Percentiles rank a stretch among this genome's conserved stretches.
Evolutionary conservation across 1,140 invertebrate genomes (phyloP).

Genomic region (Lanistes nyassanus): DNA sequence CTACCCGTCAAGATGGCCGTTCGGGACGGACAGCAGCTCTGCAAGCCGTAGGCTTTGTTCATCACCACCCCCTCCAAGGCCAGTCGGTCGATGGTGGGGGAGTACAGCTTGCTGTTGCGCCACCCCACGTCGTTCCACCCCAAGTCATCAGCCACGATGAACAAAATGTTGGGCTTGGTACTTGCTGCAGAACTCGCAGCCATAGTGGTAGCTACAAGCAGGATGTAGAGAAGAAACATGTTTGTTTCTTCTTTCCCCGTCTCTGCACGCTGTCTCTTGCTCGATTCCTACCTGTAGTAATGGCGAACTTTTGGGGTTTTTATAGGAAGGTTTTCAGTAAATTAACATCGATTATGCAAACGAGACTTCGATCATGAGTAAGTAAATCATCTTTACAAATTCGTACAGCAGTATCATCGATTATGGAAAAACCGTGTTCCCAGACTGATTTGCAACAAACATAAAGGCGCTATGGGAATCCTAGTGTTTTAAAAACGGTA

Average conservation of each 20-base stretch:
- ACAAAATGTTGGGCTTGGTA: slow-evolving; percentile 15
- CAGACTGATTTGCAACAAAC: too few species aligned
- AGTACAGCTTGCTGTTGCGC: slow-evolving; percentile 60
- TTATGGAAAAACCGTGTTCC: too few species aligned
- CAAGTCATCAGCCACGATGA: slow-evolving; percentile 19
- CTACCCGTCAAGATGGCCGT: slow-evolving; percentile 37
- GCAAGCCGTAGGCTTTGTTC: neutral
- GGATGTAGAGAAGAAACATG: too few species aligned
- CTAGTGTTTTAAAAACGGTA: too few species aligned
- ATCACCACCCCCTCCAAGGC: slow-evolving; percentile 15
- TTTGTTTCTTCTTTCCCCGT: too few species aligned
- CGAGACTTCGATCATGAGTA: neutral
- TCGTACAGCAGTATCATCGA: too few species aligned
- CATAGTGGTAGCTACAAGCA: too few species aligned
- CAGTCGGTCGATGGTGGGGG: slow-evolving; percentile 34
- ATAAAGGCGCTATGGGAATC: too few species aligned
- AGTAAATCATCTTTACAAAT: too few species aligned
- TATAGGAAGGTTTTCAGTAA: neutral
- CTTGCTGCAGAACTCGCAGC: neutral
- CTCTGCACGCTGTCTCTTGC: too few species aligned
- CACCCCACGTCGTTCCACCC: slow-evolving; percentile 33
- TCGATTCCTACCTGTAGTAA: too few species aligned
- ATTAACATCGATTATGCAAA: neutral
- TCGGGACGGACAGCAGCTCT: slow-evolving; percentile 25
- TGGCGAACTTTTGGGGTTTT: too few species aligned